Base-by-base conservation (phyloP, 2,113 vertebrate genomes). In the Pluvialis apricaria region DNA sequence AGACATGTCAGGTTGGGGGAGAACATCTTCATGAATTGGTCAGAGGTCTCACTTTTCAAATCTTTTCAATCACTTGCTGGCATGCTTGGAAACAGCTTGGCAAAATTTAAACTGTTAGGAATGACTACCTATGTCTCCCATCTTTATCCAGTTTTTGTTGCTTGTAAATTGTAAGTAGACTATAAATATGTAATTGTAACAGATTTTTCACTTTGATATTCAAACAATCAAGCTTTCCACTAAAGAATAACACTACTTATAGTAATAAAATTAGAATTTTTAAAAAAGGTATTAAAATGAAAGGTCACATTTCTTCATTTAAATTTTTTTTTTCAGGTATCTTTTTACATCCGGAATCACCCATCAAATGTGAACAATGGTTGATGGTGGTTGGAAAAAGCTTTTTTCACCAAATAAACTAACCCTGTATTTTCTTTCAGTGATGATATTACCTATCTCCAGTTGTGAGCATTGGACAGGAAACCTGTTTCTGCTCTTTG, bases 261-360 rank as follows among this genome's bases (percentile, higher is more conserved):
- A 15, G 8, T 34, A 77, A 72, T 4, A 72, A 85, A 64, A 28
- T 0, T 0, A 24, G 1, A 68, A 2, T 28, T 85, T 47, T 31
- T 0, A 5, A 31, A 72, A 69, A n/a, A 0, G 3, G 0, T 13
- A 82, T 88, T 38, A 13, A 72, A 52, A 38, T 40, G 2, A 80
- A 70, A 76, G 18, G 34, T 32, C 19, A 54, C 1, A 15, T 58
- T 83, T 80, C 16, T 65, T 78, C 4, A 51, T 19, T 19, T 69
- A 44, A 85, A 86, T 65, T 44, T 34, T 57, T 86, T 61, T 84
- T 52, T 44, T 17, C 6, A 26, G 19, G 3, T 70, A 18, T 38
- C 5, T 54, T 76, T 77, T 91, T 54, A 47, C 2, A 51, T 21
- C 5, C 75, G 28, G 65, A 83, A 70, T 60, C 19, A n/a, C 7